Conservation (phyloP, 23 tunicate genomes). For the Trididemnum clinides region DNA sequence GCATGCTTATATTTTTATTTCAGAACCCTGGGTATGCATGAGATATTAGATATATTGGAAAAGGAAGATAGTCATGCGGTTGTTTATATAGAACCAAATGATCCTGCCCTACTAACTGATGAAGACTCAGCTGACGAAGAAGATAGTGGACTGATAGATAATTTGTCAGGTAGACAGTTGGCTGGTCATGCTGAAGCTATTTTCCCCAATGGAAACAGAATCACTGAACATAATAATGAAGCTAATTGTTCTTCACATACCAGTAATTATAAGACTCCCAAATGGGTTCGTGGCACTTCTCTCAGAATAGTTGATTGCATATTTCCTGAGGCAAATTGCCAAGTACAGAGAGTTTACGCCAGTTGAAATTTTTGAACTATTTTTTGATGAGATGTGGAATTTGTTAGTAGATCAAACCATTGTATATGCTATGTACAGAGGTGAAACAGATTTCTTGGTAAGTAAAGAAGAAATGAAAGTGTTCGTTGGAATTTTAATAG, state of each 20-base stretch:
- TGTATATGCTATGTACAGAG: background rate
- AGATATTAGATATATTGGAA: too few relatives aligned
- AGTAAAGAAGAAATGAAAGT: background rate
- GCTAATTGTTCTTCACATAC: background rate
- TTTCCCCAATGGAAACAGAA: background rate
- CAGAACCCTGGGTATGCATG: too few relatives aligned
- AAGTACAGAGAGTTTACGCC: background rate
- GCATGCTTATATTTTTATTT: too few relatives aligned
- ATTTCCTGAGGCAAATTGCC: slow-evolving; percentile 11
- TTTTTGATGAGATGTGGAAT: background rate
- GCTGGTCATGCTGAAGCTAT: slow-evolving; percentile 9
- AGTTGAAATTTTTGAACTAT: background rate
- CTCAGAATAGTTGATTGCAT: background rate
- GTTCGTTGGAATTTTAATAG: background rate
- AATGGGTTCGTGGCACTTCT: background rate
- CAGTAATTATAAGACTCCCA: background rate
- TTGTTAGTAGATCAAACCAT: background rate
- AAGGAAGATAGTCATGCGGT: too few relatives aligned
- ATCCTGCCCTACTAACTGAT: too few relatives aligned
- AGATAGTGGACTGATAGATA: too few relatives aligned
- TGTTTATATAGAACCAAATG: too few relatives aligned
- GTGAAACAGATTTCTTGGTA: background rate
- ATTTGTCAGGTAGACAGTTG: background rate
- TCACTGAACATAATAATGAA: background rate
- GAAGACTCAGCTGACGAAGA: too few relatives aligned